Base-by-base conservation (phyloP, 2,888 invertebrate genomes). In the Linyphia triangularis region DNA sequence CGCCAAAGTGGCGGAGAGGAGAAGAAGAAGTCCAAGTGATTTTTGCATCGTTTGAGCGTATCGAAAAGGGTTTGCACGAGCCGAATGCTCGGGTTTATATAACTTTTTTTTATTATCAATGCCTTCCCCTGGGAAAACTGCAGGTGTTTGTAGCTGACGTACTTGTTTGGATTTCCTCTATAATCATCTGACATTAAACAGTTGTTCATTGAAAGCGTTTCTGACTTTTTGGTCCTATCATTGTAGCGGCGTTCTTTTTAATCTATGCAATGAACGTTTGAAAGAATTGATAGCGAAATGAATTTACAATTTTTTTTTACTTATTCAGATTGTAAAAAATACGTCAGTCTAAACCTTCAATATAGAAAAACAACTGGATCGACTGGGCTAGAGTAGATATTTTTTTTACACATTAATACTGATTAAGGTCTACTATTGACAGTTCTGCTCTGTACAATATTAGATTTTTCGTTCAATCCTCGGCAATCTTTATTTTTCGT, bases 21-120 rank as follows among this genome's bases (percentile, higher is more conserved):
- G 69, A 59, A 40, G n/a, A n/a, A 26, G 40, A 1, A 57, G 4
- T 51, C 57, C 59, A 59, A 63, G 22, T 70, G 51, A 33, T 63
- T 13, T 7, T 16, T 19, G 1, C 37, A 1, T 51, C 40, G 37
- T 7, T 24, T 16, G 26, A 30, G 2, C 28, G 22, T 57, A n/a
- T n/a, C 9, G 24, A 24, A 67, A 83, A 67, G 40, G 67, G 33
- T 79, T 67, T n/a, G 24, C 0, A 22, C 19, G n/a, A 1, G n/a
- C 5, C 9, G 0, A 37, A 24, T 24, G 19, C 51, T 24, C 9
- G 22, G 19, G 70, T 70, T 85, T 78, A 78, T 85, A 85, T 85
- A 22, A 67, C 24, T 63, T 85, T 51, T n/a, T 37, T 70, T 85
- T 85, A 85, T 85, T 78, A 43, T 13, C 1, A 43, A 37, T 24